Evolutionary conservation across 2,113 vertebrate species (phyloP), one percentile per base, ranked within the genome.

Genomic region (Phoxinus phoxinus): DNA sequence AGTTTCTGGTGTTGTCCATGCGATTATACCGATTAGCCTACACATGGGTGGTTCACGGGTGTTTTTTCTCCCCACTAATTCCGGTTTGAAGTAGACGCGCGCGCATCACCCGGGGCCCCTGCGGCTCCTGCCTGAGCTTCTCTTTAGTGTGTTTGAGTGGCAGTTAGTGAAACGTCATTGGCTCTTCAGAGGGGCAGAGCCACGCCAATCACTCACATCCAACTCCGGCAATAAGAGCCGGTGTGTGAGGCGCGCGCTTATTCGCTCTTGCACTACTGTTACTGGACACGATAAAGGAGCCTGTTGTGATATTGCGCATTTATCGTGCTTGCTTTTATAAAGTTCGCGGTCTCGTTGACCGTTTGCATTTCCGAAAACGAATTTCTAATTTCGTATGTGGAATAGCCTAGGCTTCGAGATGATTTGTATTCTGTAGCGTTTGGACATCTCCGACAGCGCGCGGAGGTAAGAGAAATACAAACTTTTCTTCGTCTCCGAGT

Each of bases 201-300:
- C 76, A 69, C 92, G 91, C 93, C 94, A 95, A 94, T 95, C 93
- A 94, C 88, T 87, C 84, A 27, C 35, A 86, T 85, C 79, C 80
- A 74, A 74, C 84, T 51, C 74, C 84, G 75, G 78, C 53, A 92
- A 92, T 67, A 91, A 89, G 91, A 93, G 92, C 93, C 92, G 91
- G 87, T 87, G 90, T 86, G 88, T 88, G 91, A 88, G 90, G 87
- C 72, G 63, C 89, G 89, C 91, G 87, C 86, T 94, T 93, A 93
- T 89, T 93, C 91, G 79, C 79, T 75, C 85, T 41, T 15, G 73
- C 77, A 25, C 77, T 81, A 30, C n/a, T 35, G 12, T 63, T 30
- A 65, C 65, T 10, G 65, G 65, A 71, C 65, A 23, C 21, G 67
- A 74, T 74, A 53, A 61, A 61, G 79, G 59, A 82, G 69, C 41